Evolutionary conservation across 1,140 invertebrate genomes (phyloP), one percentile per base, ranked within the genome.

Genomic region (Anastatus disparis): DNA sequence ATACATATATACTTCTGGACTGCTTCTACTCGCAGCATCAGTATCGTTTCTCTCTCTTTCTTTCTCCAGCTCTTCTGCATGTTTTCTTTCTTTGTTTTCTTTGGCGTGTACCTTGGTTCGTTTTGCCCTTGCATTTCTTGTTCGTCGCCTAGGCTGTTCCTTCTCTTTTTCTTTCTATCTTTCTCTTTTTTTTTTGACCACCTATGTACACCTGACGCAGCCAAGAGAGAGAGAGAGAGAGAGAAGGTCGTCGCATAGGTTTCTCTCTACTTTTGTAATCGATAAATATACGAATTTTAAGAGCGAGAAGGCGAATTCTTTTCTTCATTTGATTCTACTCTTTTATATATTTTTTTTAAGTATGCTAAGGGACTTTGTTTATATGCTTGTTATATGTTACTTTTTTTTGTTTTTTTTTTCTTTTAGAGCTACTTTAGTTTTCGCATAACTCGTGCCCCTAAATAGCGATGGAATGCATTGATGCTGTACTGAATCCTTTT

Each of bases 231-330:
- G 22, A 27, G 52, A 56, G 38, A 48, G 26, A 26, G 27, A 38
- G 31, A 24, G 20, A 38, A n/a, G n/a, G 52, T 3, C n/a, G 22
- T 13, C 24, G 10, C 29, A n/a, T 35, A 65, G 38, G 24, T 67
- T 26, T 26, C 46, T 50, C 31, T 50, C 42, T 17, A n/a, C 44
- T 29, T 44, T 42, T 58, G 42, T 40, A 62, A 62, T 68, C 48
- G 58, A 69, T 69, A 62, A 69, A 69, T 62, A 69, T 53, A 35
- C 67, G 48, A 55, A 53, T 69, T 68, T 53, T 24, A 22, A 68
- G 31, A 40, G 15, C 13, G 8, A 13, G 53, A 3, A 9, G 40
- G 44, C 66, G 50, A 55, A 53, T 67, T 67, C 48, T 59, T 56
- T 56, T 48, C 13, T 62, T 35, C 31, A 35, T 35, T 35, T 10